Conservation (phyloP, 2,888 invertebrate species). For the Ypsolopha scabrella region DNA sequence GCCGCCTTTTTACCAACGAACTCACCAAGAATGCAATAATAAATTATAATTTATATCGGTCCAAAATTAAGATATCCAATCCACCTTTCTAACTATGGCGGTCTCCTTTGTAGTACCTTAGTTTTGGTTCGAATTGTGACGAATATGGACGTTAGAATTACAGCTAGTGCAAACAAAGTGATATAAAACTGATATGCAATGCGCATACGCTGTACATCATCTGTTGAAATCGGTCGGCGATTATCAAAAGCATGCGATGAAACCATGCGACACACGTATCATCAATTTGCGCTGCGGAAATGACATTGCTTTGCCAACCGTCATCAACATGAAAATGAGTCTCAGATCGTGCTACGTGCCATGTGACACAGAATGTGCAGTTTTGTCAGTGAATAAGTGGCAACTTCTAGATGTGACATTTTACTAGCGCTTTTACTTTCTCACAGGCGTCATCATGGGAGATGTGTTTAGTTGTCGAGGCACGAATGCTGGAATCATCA, state of each 20-base stretch:
- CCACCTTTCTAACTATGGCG: constrained; percentile 39
- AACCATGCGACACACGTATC: constrained; percentile 49
- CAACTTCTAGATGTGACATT: not conserved
- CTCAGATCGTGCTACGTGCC: not conserved
- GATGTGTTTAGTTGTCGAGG: constrained; percentile 48
- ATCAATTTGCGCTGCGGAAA: constrained; percentile 39
- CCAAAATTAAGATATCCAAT: constrained; percentile 62
- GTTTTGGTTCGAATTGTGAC: constrained; percentile 37
- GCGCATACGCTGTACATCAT: constrained; percentile 38
- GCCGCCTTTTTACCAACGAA: constrained; percentile 46
- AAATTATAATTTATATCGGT: constrained; percentile 65
- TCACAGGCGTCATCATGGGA: constrained; percentile 49
- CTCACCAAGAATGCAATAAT: constrained; percentile 50
- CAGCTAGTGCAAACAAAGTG: not conserved
- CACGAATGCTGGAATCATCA: constrained; percentile 60
- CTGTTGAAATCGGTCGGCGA: constrained; percentile 40
- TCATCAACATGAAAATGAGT: not conserved
- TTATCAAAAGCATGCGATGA: constrained; percentile 35
- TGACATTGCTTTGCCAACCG: not conserved
- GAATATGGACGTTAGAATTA: constrained; percentile 36
- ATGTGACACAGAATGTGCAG: not conserved
- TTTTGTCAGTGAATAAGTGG: not conserved
- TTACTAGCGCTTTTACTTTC: constrained; percentile 45
- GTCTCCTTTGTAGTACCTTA: constrained; percentile 40
- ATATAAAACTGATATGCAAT: constrained; percentile 17